Percentiles rank a stretch among this genome's conserved stretches.
Evolutionary conservation across 2,113 vertebrate species (phyloP).

Genomic region (Pyxicephalus adspersus): DNA sequence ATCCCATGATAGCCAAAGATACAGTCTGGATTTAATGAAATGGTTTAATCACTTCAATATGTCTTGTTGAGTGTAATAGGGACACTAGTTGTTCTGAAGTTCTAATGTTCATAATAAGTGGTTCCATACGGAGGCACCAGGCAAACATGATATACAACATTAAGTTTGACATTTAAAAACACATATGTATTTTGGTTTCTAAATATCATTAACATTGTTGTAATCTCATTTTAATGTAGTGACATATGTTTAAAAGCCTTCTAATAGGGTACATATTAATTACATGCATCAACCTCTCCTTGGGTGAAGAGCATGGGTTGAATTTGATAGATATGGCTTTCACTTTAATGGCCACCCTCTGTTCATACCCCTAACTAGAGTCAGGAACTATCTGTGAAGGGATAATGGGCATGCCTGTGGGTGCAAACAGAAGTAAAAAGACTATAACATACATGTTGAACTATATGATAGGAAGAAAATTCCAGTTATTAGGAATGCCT

Average conservation of each 20-base stretch:
- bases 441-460: no score
- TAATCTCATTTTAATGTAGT: slow-evolving; percentile 11
- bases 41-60: slow-evolving; percentile 13
- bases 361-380: no score
- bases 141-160: slow-evolving; percentile 12
- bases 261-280: not conserved
- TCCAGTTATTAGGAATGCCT: no score
- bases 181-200: slow-evolving; percentile 12
- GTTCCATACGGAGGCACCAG: slow-evolving; percentile 37
- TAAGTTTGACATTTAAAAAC: slow-evolving; percentile 8
- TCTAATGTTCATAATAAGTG: slow-evolving; percentile 1
- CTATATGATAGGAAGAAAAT: no score
- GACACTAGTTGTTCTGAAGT: not conserved
- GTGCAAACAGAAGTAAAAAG: no score
- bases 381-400: no score
- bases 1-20: slow-evolving; percentile 15
- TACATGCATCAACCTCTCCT: not conserved
- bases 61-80: not conserved
- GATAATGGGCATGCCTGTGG: no score
- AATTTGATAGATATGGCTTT: no score
- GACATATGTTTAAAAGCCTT: not conserved
- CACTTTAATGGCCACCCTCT: no score
- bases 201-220: not conserved
- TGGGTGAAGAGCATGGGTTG: no score
- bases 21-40: slow-evolving; percentile 11